These are phyloP conservation scores for Diadophis punctatus DNA, from an alignment of 2,113 vertebrate genomes.

Conservation along the genomic window DNA sequence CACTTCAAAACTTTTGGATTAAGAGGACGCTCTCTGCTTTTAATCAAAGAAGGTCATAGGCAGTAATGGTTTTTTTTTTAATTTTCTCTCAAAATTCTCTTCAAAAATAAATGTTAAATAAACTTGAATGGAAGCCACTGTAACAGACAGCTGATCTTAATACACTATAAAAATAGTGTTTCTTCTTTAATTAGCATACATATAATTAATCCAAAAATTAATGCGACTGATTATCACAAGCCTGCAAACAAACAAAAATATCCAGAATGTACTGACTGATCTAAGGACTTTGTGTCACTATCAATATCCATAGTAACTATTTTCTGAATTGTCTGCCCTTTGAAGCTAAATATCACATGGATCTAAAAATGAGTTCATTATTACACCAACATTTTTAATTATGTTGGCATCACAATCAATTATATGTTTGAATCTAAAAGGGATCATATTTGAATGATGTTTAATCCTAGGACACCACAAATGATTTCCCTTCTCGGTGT, in stretches of 20 bases:
- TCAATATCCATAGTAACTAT: conserved; percentile 54
- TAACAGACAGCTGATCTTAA: conserved; percentile 35
- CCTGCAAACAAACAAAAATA: conserved; percentile 37
- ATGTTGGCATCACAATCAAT: conserved; percentile 49
- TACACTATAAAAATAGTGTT: conserved; percentile 50
- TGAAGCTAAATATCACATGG: conserved; percentile 45
- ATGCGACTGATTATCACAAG: conserved; percentile 57
- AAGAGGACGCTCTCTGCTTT: background rate
- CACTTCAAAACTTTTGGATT: conserved; percentile 45
- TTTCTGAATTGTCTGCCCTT: conserved; percentile 60
- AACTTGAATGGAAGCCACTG: background rate
- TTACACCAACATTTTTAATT: conserved; percentile 62
- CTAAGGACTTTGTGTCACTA: conserved; percentile 55
- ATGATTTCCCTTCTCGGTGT: conserved; percentile 6
- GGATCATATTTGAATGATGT: conserved; percentile 53
- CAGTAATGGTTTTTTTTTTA: background rate
- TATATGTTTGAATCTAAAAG: background rate
- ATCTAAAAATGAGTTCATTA: conserved; percentile 59
- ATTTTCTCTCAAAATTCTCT: background rate
- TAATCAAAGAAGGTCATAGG: background rate
- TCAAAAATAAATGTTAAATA: conserved; percentile 28
- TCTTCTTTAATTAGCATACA: conserved; percentile 51
- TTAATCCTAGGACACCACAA: conserved; percentile 16
- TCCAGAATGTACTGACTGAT: conserved; percentile 45
- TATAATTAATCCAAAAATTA: conserved; percentile 59